Conservation (phyloP, 2,797 vertebrate species). For the Sebastiscus albofasciatus region DNA sequence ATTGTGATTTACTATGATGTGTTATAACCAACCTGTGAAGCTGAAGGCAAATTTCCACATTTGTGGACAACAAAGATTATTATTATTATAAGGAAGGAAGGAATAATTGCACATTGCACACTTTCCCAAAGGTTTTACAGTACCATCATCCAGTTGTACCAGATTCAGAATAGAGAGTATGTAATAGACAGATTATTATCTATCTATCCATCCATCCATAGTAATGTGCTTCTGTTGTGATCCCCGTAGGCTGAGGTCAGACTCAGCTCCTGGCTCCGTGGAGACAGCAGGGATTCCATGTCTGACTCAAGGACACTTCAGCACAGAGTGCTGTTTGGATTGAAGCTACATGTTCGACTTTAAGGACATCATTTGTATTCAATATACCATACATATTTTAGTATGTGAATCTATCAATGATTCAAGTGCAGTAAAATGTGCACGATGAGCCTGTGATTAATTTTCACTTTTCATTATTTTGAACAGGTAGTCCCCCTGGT, state of each 20-base stretch:
- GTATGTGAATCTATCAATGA: background rate
- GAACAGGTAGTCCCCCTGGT: background rate
- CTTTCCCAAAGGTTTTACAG: too few relatives aligned
- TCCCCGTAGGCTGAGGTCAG: background rate
- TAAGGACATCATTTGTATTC: background rate
- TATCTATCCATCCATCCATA: background rate
- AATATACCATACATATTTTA: background rate
- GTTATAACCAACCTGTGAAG: too few relatives aligned
- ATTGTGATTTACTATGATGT: too few relatives aligned
- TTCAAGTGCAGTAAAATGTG: background rate
- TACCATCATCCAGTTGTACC: background rate
- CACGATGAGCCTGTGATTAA: background rate
- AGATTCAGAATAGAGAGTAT: background rate
- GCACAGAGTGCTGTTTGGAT: background rate
- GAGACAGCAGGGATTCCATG: background rate
- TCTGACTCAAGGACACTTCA: constrained; percentile 1
- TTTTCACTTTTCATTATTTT: background rate
- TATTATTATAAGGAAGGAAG: background rate
- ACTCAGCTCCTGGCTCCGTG: background rate
- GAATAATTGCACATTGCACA: background rate
- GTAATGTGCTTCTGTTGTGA: background rate
- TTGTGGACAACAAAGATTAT: too few relatives aligned
- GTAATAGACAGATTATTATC: background rate
- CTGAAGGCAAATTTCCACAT: too few relatives aligned
- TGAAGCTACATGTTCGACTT: background rate